phyloP scores from a whole-genome alignment of 2,888 invertebrate species.

The Eurytoma californica region DNA sequence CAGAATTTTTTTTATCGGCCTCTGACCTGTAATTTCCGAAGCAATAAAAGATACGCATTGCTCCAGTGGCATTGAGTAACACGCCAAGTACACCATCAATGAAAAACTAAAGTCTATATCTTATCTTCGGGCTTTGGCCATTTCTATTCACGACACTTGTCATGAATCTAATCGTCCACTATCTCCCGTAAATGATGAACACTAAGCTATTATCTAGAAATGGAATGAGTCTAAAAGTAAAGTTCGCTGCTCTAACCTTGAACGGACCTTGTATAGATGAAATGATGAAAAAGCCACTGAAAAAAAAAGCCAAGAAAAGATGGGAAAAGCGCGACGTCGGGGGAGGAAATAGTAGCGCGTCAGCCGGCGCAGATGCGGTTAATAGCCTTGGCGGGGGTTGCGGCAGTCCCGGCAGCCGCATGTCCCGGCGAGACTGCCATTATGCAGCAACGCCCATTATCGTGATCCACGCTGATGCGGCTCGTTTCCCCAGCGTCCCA shows the following conservation, averaged over 20 bases:
- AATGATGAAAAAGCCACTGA: too few relatives aligned
- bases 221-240: too few relatives aligned
- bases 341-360: conserved; percentile 20
- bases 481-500: conserved; percentile 23
- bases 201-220: background rate
- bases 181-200: background rate
- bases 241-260: too few relatives aligned
- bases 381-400: conserved; percentile 39
- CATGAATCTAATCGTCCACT: background rate
- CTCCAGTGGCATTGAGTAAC: conserved; percentile 17
- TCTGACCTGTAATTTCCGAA: conserved; percentile 16
- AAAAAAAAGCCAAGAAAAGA: background rate
- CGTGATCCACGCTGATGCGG: conserved; percentile 37
- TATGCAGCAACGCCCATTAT: conserved; percentile 51
- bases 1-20: conserved; percentile 34
- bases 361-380: conserved; percentile 18
- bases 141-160: background rate
- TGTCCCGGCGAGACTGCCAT: conserved; percentile 15
- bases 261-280: too few relatives aligned
- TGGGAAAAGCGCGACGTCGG: background rate
- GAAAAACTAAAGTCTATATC: background rate
- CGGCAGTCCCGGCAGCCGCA: conserved; percentile 12
- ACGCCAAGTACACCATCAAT: background rate
- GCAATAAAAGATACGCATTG: conserved; percentile 21
- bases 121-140: too few relatives aligned